Percentiles rank a stretch among this genome's conserved stretches.
Conservation (phyloP, 2,888 invertebrate genomes). For the Drosophila parthenogenetica region DNA sequence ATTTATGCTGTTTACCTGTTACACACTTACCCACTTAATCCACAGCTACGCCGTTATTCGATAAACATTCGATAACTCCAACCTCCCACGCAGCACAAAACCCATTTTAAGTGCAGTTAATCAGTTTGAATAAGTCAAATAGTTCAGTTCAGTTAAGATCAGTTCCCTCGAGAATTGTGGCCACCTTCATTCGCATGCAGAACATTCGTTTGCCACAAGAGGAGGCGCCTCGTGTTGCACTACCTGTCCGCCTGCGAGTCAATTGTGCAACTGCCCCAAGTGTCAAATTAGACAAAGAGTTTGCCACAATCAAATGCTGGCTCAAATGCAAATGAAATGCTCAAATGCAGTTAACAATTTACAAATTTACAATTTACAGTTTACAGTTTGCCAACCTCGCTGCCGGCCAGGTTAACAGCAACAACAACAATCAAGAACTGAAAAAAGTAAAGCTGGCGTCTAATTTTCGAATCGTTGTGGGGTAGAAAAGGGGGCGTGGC, state of each 20-base stretch:
- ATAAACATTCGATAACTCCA: conserved; percentile 26
- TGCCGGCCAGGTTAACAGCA: conserved; percentile 44
- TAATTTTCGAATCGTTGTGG: conserved; percentile 54
- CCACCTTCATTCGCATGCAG: conserved; percentile 17
- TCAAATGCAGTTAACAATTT: conserved; percentile 46
- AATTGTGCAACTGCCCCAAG: conserved; percentile 71
- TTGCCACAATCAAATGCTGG: conserved; percentile 34
- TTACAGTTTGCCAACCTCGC: conserved; percentile 43
- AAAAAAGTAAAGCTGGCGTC: conserved; percentile 42
- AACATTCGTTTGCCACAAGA: not conserved
- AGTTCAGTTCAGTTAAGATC: conserved; percentile 6
- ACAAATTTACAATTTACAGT: conserved; percentile 35
- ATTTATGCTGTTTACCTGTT: too few species aligned
- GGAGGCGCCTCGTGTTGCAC: conserved; percentile 49
- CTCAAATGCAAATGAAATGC: conserved; percentile 64
- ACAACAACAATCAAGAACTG: too few species aligned
- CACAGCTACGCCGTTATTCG: conserved; percentile 9
- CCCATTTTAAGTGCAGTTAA: conserved; percentile 43
- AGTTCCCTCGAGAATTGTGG: not conserved
- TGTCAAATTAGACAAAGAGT: conserved; percentile 76
- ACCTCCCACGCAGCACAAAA: conserved; percentile 57
- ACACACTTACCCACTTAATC: too few species aligned
- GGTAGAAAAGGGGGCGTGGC: not conserved
- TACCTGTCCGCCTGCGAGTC: conserved; percentile 58
- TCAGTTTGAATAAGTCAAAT: conserved; percentile 48